A percentile compares a stretch with the other conserved stretches of the same genome.
Evolutionary conservation across 2,888 invertebrate genomes (phyloP).

Genomic region (Lymantria dispar): DNA sequence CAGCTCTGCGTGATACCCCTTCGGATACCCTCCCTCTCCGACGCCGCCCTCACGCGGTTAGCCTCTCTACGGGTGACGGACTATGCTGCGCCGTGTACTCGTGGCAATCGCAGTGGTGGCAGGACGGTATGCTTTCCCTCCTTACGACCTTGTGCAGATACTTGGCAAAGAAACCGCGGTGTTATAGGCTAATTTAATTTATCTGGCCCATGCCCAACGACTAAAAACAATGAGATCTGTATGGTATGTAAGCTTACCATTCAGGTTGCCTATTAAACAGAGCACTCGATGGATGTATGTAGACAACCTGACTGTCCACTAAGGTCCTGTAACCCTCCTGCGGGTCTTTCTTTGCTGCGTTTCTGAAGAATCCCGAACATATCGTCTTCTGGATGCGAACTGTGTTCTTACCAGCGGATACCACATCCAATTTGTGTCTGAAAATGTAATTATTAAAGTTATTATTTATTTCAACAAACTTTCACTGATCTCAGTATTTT

Average conservation of each 20-base stretch:
- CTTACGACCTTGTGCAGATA: no score
- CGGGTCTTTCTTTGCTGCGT: slow-evolving; percentile 99
- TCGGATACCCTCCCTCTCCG: no score
- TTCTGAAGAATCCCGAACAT: slow-evolving; percentile 98
- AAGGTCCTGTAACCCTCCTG: slow-evolving; percentile 98
- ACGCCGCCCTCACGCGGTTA: no score
- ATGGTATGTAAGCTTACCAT: slow-evolving; percentile 84
- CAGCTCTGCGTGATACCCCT: no score
- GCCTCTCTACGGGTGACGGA: no score
- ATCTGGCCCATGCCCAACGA: no score
- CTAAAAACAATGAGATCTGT: no score
- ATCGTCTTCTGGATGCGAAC: slow-evolving; percentile 98
- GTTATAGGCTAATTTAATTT: no score
- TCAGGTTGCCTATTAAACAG: slow-evolving; percentile 99
- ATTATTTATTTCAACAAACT: not conserved
- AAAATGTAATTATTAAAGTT: slow-evolving; percentile 2
- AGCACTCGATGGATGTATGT: slow-evolving; percentile 99
- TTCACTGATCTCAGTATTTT: not conserved
- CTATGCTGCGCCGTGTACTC: no score
- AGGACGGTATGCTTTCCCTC: no score
- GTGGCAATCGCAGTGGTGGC: no score
- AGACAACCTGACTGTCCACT: slow-evolving; percentile 98
- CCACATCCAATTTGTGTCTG: slow-evolving; percentile 97
- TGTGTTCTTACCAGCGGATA: slow-evolving; percentile 97
- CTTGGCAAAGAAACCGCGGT: no score